These are phyloP conservation scores for Drosophila takahashii DNA, from an alignment of 1,140 invertebrate species.

Conservation along the genomic window DNA sequence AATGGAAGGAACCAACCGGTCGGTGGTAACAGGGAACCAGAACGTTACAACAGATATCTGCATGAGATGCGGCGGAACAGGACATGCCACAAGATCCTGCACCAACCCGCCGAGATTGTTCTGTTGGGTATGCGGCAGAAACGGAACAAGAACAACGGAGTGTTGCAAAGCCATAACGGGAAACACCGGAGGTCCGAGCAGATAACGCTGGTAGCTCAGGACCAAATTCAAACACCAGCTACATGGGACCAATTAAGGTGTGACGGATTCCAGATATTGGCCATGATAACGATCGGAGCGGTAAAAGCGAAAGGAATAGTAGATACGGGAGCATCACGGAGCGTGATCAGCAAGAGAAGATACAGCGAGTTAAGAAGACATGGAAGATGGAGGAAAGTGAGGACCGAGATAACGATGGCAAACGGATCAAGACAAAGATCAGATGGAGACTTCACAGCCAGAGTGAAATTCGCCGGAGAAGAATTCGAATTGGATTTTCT, in stretches of 20 bases:
- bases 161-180: too few relatives aligned
- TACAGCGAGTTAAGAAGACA: neutral
- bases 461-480: neutral
- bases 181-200: neutral
- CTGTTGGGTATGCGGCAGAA: neutral
- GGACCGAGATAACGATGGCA: neutral
- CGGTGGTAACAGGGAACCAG: too few relatives aligned
- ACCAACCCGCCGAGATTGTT: neutral
- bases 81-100: neutral
- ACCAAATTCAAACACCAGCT: neutral
- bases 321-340: too few relatives aligned
- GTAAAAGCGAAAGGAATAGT: too few relatives aligned
- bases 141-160: neutral
- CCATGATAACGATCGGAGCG: neutral
- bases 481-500: too few relatives aligned
- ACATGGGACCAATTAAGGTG: too few relatives aligned
- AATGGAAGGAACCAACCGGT: too few relatives aligned
- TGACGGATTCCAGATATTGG: neutral
- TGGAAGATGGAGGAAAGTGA: neutral
- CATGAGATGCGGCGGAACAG: neutral
- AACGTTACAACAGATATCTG: neutral
- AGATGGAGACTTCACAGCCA: neutral
- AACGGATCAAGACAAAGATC: neutral
- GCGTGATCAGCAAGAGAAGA: neutral
- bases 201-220: neutral